Evolutionary conservation across 2,888 invertebrate species (phyloP).

Genomic region (Pristionchus mayeri): DNA sequence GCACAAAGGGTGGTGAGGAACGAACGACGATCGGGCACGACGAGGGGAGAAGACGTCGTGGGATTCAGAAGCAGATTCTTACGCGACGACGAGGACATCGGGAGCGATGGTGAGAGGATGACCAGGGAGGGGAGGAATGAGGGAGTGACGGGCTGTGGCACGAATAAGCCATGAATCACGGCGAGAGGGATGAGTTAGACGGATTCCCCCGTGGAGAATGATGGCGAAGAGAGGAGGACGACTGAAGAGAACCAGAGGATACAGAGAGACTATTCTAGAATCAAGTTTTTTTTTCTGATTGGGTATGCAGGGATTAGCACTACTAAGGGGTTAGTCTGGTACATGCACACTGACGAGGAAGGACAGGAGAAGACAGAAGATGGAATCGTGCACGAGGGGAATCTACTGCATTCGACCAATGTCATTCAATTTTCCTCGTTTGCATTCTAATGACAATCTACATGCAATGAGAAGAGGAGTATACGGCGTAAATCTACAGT

Average conservation of each 20-base stretch:
- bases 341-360: neutral
- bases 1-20: neutral
- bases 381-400: neutral
- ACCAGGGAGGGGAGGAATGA: slow-evolving; percentile 32
- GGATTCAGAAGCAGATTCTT: slow-evolving; percentile 5
- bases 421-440: too few species aligned
- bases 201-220: neutral
- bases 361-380: neutral
- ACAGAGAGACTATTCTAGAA: neutral
- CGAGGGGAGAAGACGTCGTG: neutral
- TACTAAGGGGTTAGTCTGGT: neutral
- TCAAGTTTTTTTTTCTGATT: too few species aligned
- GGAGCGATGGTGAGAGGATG: slow-evolving; percentile 4
- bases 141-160: neutral
- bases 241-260: slow-evolving; percentile 1
- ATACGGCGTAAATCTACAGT: too few species aligned
- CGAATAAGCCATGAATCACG: slow-evolving; percentile 6
- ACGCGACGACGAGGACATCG: slow-evolving; percentile 31
- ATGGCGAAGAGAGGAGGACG: slow-evolving; percentile 38
- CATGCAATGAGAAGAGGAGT: too few species aligned
- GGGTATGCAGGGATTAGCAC: neutral
- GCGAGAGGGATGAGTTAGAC: neutral
- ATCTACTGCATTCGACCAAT: neutral
- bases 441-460: too few species aligned
- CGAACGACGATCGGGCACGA: neutral